Conservation (phyloP, 2,113 vertebrate genomes). For the Pituophis catenifer region DNA sequence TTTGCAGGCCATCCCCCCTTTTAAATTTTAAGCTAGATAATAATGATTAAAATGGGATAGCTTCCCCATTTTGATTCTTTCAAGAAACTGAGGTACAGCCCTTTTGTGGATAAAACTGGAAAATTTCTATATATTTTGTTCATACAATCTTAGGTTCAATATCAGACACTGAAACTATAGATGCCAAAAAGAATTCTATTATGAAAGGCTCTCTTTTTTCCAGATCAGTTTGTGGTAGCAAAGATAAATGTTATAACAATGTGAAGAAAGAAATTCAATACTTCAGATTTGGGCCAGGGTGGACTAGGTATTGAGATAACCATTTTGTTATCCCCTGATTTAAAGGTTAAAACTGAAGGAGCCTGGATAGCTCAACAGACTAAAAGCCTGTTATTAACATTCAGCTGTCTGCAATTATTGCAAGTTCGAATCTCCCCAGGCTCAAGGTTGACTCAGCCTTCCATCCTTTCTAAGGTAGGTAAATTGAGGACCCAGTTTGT, state of each 20-base stretch:
- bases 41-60: background rate
- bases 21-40: background rate
- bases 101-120: background rate
- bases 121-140: conserved; percentile 4
- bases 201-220: background rate
- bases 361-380: too few relatives aligned
- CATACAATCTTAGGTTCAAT: background rate
- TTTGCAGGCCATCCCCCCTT: background rate
- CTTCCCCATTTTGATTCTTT: background rate
- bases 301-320: conserved; percentile 1
- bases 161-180: background rate
- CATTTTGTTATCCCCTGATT: background rate
- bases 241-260: conserved; percentile 4
- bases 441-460: too few relatives aligned
- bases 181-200: conserved; percentile 3
- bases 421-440: too few relatives aligned
- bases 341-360: background rate
- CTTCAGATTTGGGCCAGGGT: conserved; percentile 10
- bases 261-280: conserved; percentile 4
- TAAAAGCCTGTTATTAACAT: too few relatives aligned
- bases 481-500: too few relatives aligned
- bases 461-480: too few relatives aligned
- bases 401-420: too few relatives aligned
- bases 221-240: background rate
- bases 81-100: background rate